These are phyloP conservation scores for Heterohyrax brucei DNA, from an alignment of 2,797 vertebrate genomes.

Conservation along the genomic window DNA sequence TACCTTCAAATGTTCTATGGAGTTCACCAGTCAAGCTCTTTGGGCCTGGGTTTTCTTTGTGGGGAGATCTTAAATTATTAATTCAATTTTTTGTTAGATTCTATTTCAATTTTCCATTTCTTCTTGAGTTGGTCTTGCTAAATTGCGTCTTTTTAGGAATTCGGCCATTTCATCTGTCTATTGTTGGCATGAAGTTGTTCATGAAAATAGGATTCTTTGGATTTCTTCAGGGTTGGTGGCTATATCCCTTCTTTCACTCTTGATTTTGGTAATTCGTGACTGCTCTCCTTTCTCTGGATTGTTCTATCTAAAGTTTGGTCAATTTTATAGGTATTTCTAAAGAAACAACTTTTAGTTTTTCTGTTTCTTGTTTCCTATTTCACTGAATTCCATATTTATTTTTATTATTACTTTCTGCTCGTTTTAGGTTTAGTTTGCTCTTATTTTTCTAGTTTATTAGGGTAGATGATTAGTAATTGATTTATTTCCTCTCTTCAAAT, in stretches of 20 bases:
- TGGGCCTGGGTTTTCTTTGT: background rate
- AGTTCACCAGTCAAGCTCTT: background rate
- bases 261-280: background rate
- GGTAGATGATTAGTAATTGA: background rate
- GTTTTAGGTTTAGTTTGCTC: background rate
- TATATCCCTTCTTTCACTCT: background rate
- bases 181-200: background rate
- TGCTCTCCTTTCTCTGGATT: background rate
- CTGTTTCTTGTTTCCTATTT: background rate
- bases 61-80: background rate
- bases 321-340: conserved; percentile 42
- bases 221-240: background rate
- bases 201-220: background rate
- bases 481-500: conserved; percentile 22
- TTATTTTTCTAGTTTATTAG: conserved; percentile 31
- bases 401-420: background rate
- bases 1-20: conserved; percentile 3
- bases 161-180: background rate
- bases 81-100: conserved; percentile 15
- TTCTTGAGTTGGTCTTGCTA: conserved; percentile 3
- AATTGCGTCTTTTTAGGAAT: background rate
- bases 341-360: conserved; percentile 1
- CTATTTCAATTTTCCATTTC: conserved; percentile 10
- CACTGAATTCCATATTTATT: background rate
- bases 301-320: background rate